These are phyloP conservation scores for Taphrorychus bicolor DNA, from an alignment of 2,888 invertebrate genomes.

Conservation along the genomic window DNA sequence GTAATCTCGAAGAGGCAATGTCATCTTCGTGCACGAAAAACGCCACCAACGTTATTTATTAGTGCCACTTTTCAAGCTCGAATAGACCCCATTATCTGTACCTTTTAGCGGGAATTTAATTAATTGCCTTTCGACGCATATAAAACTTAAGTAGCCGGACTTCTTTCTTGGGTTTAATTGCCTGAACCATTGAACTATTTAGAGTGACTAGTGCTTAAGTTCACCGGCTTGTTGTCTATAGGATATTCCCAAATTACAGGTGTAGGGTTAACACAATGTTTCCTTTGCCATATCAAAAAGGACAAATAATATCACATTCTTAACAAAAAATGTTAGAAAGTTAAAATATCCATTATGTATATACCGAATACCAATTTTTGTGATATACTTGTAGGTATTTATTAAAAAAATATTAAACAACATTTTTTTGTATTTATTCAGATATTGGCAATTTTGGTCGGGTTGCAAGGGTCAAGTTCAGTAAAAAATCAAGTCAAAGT, in stretches of 20 bases:
- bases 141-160: neutral
- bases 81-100: neutral
- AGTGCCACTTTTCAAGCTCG: neutral
- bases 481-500: too few species aligned
- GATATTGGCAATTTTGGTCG: too few species aligned
- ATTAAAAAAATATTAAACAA: neutral
- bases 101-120: neutral
- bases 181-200: neutral
- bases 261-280: neutral
- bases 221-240: neutral
- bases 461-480: too few species aligned
- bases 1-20: conserved; percentile 72
- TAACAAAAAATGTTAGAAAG: neutral
- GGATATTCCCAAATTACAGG: neutral
- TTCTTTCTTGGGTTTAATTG: neutral
- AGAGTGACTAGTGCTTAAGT: neutral
- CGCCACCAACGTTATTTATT: conserved; percentile 66
- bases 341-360: neutral
- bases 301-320: neutral
- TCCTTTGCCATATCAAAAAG: neutral
- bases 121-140: neutral
- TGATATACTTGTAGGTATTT: conserved; percentile 7
- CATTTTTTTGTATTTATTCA: neutral
- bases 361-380: neutral
- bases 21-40: conserved; percentile 66